Evolutionary conservation across 2,113 vertebrate genomes (phyloP).

Genomic region (Edolisoma coerulescens): DNA sequence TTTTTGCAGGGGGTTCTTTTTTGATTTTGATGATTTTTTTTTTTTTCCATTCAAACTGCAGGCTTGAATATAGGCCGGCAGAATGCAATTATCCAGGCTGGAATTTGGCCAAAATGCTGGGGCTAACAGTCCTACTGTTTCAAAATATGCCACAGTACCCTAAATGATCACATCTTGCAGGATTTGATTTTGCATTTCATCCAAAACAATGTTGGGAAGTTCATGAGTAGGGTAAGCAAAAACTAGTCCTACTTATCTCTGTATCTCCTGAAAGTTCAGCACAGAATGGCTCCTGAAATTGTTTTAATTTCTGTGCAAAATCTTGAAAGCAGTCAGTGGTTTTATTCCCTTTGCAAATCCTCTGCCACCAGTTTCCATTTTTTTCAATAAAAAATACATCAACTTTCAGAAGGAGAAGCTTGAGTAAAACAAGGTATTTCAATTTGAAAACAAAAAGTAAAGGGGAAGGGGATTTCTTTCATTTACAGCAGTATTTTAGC

Average conservation of each 20-base stretch:
- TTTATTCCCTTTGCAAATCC: not conserved
- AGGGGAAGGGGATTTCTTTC: not conserved
- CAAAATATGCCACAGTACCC: constrained; percentile 66
- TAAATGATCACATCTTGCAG: constrained; percentile 66
- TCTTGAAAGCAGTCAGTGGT: not conserved
- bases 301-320: not conserved
- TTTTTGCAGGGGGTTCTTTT: fast-evolving
- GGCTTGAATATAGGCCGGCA: constrained; percentile 54
- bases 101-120: constrained; percentile 61
- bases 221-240: not conserved
- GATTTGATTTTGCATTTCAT: constrained; percentile 51
- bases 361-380: not conserved
- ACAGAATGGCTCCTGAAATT: not conserved
- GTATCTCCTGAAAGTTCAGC: not conserved
- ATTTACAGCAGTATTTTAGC: not conserved
- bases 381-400: not conserved
- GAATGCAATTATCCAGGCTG: constrained; percentile 66
- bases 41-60: constrained; percentile 7
- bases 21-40: not conserved
- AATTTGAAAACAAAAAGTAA: not conserved
- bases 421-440: not conserved
- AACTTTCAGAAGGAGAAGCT: not conserved
- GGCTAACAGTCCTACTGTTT: constrained; percentile 67
- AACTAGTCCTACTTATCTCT: not conserved
- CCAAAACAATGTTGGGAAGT: constrained; percentile 12